Evolutionary conservation across 2,113 vertebrate species (phyloP), one percentile per base, ranked within the genome.

Genomic region (Apteryx owenii): DNA sequence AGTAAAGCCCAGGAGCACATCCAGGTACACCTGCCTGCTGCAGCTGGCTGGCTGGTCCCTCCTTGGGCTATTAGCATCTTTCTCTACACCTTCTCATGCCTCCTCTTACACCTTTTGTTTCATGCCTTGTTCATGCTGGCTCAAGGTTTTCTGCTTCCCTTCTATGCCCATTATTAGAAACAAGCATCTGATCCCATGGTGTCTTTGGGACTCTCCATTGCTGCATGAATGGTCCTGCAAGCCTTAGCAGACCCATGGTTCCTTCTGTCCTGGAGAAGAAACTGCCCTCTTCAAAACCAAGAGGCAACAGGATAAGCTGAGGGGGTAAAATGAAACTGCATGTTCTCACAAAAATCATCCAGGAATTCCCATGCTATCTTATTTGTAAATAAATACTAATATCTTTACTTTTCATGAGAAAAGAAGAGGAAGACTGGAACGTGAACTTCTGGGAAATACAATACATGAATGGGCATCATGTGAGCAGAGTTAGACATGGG

Each of bases 301-400:
- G 22, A 88, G 28, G 31, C 31, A 88, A 10, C 10, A 29, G 23
- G 18, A 18, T 64, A 28, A 87, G 10, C n/a, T 81, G 71, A 65
- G 29, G 9, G 15, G 4, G 9, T 66, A 46, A 88, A 86, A 85
- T 10, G 62, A 70, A 83, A 86, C 29, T 1, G 0, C 2, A 4
- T 20, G 3, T 26, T 81, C 36, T 83, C 14, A 36, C 42, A 42
- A 92, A 79, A 58, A 81, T 8, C 29, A 16, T 33, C 13, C 29
- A 65, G 83, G 50, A 85, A 96, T 91, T 73, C 46, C 85, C 76
- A 18, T 28, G 85, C 31, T 80, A 33, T 71, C 71, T 90, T 75
- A 75, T 64, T 66, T 85, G 36, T 9, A 46, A 38, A 77, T 85
- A 80, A 93, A 89, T 85, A 50, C 44, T 65, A 38, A 9, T 88